A percentile compares a stretch with the other conserved stretches of the same genome.
Conservation (phyloP, 2,888 invertebrate species). For the Plemyria rubiginata region DNA sequence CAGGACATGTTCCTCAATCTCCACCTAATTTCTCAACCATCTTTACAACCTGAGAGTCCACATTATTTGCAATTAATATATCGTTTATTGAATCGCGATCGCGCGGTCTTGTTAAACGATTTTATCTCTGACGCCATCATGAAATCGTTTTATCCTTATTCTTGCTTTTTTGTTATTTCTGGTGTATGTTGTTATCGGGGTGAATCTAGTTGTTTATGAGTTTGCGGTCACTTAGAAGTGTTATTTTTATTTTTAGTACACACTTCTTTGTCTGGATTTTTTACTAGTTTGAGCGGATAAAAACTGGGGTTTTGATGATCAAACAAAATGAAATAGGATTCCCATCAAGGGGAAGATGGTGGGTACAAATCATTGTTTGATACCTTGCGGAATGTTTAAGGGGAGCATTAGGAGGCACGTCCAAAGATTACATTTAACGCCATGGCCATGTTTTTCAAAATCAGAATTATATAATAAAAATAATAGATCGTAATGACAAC, state of each 20-base stretch:
- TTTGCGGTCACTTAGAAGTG: conserved; percentile 28
- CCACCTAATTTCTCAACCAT: conserved; percentile 25
- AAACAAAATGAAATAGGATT: too few species aligned
- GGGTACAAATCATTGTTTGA: too few species aligned
- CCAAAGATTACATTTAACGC: too few species aligned
- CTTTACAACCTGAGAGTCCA: conserved; percentile 33
- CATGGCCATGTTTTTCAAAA: too few species aligned
- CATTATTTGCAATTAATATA: conserved; percentile 43
- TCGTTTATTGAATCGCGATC: conserved; percentile 41
- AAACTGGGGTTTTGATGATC: conserved; percentile 7
- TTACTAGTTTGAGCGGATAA: conserved; percentile 6
- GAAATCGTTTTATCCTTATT: conserved; percentile 29
- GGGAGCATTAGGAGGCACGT: too few species aligned
- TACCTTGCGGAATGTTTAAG: too few species aligned
- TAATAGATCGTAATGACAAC: too few species aligned
- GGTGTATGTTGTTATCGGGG: conserved; percentile 30
- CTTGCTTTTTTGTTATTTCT: conserved; percentile 19
- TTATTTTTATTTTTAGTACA: conserved; percentile 23
- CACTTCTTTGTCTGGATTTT: conserved; percentile 22
- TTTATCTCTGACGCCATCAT: conserved; percentile 46
- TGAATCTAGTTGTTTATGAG: conserved; percentile 44
- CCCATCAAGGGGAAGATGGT: too few species aligned
- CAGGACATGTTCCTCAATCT: conserved; percentile 14
- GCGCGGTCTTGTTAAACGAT: conserved; percentile 40
- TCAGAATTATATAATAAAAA: too few species aligned